Conservation (phyloP, 2,113 vertebrate genomes). For the Spea multiplicata region DNA sequence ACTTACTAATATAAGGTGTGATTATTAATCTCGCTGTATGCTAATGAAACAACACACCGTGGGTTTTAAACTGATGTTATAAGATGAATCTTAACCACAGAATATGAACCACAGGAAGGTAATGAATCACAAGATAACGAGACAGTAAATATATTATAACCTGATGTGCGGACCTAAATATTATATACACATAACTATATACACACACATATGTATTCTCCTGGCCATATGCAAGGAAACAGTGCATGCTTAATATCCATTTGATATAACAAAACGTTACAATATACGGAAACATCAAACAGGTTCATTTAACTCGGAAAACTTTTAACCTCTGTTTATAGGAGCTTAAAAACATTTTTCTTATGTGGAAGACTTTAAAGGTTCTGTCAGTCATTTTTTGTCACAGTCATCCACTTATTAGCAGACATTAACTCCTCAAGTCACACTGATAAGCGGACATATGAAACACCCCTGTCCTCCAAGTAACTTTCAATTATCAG, state of each 20-base stretch:
- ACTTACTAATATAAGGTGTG: too few species aligned
- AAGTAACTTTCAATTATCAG: conserved; percentile 44
- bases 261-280: background rate
- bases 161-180: too few species aligned
- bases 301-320: background rate
- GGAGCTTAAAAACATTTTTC: conserved; percentile 35
- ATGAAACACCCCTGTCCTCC: conserved; percentile 38
- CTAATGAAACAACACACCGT: too few species aligned
- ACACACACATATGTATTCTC: too few species aligned
- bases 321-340: conserved; percentile 26
- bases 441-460: conserved; percentile 36
- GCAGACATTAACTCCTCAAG: conserved; percentile 37
- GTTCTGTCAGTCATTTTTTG: conserved; percentile 33
- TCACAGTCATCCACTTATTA: conserved; percentile 42
- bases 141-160: too few species aligned
- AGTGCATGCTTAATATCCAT: background rate
- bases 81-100: too few species aligned
- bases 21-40: too few species aligned
- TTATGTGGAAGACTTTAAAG: conserved; percentile 24
- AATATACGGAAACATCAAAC: background rate
- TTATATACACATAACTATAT: too few species aligned
- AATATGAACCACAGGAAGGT: too few species aligned
- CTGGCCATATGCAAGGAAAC: too few species aligned
- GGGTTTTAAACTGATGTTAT: too few species aligned
- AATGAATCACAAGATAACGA: too few species aligned